Conservation (phyloP, 2,113 vertebrate species). For the Ciconia stormi region DNA sequence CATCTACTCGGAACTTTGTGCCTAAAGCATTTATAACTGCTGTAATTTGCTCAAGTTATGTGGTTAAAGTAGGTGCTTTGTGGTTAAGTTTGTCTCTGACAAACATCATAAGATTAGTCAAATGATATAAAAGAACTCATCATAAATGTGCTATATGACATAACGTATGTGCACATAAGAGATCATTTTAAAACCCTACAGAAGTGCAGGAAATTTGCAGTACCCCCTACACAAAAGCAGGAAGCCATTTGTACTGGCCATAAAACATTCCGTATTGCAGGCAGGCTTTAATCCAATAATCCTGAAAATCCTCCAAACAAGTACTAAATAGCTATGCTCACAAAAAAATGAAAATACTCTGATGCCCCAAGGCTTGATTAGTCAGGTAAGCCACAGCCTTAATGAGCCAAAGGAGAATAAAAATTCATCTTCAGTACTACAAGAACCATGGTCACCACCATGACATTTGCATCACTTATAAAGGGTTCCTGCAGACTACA, state of each 20-base stretch:
- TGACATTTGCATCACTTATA: neutral
- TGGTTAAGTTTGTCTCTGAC: neutral
- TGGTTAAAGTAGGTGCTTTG: neutral
- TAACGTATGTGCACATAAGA: rapidly evolving
- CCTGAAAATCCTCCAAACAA: neutral
- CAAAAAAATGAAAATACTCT: neutral
- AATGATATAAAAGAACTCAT: neutral
- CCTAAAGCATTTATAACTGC: neutral
- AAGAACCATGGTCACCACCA: neutral
- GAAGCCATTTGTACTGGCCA: neutral
- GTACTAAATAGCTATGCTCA: neutral
- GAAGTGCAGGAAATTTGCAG: neutral
- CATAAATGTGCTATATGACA: neutral
- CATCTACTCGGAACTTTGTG: neutral
- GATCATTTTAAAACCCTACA: neutral
- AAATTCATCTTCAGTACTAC: neutral
- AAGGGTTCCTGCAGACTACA: neutral
- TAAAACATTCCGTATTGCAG: neutral
- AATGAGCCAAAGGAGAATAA: neutral
- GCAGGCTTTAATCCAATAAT: neutral
- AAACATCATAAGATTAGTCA: neutral
- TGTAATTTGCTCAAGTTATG: neutral
- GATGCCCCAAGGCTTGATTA: neutral
- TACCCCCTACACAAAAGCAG: neutral
- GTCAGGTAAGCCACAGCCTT: neutral